Conservation (phyloP, 2,113 vertebrate genomes). For the Sinocyclocheilus anshuiensis region DNA sequence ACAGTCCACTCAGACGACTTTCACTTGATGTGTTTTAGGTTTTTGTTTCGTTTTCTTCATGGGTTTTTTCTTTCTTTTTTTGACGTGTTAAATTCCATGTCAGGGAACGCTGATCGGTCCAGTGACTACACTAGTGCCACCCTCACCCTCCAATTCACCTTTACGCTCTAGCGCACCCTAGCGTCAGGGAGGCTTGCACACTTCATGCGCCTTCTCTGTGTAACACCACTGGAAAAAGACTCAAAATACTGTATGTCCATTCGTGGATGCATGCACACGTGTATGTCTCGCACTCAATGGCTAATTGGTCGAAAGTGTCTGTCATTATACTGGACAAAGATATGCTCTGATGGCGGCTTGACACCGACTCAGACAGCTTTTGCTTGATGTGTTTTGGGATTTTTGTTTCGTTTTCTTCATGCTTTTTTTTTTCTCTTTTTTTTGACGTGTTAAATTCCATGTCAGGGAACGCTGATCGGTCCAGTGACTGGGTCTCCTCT, state of each 20-base stretch:
- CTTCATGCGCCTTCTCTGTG: conserved; percentile 66
- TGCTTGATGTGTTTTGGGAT: no score
- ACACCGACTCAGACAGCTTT: no score
- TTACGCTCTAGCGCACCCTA: conserved; percentile 60
- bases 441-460: conserved; percentile 62
- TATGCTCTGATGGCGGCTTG: conserved; percentile 64
- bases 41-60: background rate
- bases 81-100: no score
- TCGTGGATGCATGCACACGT: conserved; percentile 36
- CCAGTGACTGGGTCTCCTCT: conserved; percentile 72
- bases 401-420: no score
- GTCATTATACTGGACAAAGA: conserved; percentile 79
- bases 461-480: conserved; percentile 77
- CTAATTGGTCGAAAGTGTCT: conserved; percentile 67
- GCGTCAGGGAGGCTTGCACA: conserved; percentile 63
- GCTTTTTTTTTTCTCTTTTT: conserved; percentile 29
- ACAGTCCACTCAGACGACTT: conserved; percentile 39
- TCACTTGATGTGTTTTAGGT: background rate
- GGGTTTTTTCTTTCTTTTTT: background rate
- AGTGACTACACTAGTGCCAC: conserved; percentile 43
- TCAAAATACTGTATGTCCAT: conserved; percentile 60
- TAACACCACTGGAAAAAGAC: conserved; percentile 78
- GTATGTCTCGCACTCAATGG: conserved; percentile 61
- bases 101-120: no score
- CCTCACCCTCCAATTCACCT: conserved; percentile 53